phyloP scores from a whole-genome alignment of 2,888 invertebrate species.

The Pristionchus mayeri region DNA sequence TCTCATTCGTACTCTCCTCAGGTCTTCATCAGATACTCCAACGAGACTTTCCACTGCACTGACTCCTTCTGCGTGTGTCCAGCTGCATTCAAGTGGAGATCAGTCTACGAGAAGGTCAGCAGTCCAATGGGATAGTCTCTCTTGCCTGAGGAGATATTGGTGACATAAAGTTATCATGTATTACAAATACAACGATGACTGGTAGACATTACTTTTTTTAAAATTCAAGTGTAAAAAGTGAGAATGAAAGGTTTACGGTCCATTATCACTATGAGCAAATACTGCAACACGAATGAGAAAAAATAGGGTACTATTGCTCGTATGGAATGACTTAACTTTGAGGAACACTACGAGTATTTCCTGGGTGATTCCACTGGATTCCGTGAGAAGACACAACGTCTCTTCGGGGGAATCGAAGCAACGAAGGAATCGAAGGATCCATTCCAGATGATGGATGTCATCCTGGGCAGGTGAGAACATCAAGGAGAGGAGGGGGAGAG shows the following conservation, averaged over 20 bases:
- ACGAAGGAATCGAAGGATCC: not conserved
- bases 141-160: too few relatives aligned
- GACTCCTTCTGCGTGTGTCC: not conserved
- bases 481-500: too few relatives aligned
- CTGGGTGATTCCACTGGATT: not conserved
- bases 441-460: conserved; percentile 47
- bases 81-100: not conserved
- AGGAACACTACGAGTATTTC: conserved; percentile 25
- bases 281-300: too few relatives aligned
- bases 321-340: too few relatives aligned
- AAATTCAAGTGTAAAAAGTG: too few relatives aligned
- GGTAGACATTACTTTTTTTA: too few relatives aligned
- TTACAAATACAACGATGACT: too few relatives aligned
- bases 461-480: conserved; percentile 21
- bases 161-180: too few relatives aligned
- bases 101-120: not conserved
- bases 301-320: too few relatives aligned
- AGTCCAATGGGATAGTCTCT: not conserved
- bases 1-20: not conserved
- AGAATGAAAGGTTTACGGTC: too few relatives aligned
- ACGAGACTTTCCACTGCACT: not conserved
- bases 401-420: not conserved
- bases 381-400: conserved; percentile 11
- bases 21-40: conserved; percentile 11
- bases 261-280: too few relatives aligned